Conservation (phyloP, 2,113 vertebrate genomes). For the Oxygymnocypris stewartii region DNA sequence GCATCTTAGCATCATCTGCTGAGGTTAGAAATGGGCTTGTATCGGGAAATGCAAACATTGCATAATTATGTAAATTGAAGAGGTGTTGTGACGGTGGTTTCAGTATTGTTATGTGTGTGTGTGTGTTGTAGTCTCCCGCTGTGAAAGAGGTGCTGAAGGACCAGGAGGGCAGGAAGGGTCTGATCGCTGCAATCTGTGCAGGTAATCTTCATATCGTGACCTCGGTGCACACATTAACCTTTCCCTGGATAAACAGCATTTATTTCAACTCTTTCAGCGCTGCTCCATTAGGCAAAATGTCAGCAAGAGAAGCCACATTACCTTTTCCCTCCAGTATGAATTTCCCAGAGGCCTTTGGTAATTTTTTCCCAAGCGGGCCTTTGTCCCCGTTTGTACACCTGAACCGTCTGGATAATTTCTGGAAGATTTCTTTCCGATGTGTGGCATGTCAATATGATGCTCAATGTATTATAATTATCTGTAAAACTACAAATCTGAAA, state of each 20-base stretch:
- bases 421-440: not conserved
- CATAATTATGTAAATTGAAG: slow-evolving; percentile 13
- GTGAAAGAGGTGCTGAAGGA: slow-evolving; percentile 92
- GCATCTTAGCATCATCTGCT: slow-evolving; percentile 13
- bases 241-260: not conserved
- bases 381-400: not conserved
- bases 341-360: slow-evolving; percentile 2
- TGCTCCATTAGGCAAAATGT: slow-evolving; percentile 22
- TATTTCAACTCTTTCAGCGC: not conserved
- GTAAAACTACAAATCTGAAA: slow-evolving; percentile 18
- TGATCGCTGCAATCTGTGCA: slow-evolving; percentile 98
- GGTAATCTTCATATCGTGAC: slow-evolving; percentile 71
- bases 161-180: slow-evolving; percentile 88
- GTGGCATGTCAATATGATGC: not conserved
- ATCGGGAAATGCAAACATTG: slow-evolving; percentile 4
- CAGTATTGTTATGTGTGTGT: slow-evolving; percentile 29
- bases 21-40: not conserved
- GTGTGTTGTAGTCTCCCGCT: slow-evolving; percentile 79
- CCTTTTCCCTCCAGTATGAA: not conserved
- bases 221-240: slow-evolving; percentile 29
- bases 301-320: slow-evolving; percentile 11
- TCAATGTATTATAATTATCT: slow-evolving; percentile 12
- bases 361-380: not conserved
- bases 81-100: not conserved
- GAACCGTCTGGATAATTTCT: not conserved